A percentile compares a stretch with the other conserved stretches of the same genome.
phyloP scores from a whole-genome alignment of 2,797 vertebrate genomes.

The Hybognathus amarus region DNA sequence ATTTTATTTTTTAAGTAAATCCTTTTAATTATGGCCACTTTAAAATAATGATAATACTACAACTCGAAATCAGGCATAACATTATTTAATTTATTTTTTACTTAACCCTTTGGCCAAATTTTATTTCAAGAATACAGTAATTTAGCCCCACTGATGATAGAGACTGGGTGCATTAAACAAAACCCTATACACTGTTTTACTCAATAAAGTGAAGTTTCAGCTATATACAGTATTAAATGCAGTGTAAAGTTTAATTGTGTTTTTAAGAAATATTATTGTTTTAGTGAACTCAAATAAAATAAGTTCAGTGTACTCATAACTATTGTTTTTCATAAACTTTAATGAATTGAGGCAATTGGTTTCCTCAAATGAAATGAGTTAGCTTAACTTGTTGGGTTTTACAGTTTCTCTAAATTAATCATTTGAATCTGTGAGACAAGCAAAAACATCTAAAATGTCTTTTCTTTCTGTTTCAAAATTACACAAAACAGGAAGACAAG shows the following conservation, averaged over 20 bases:
- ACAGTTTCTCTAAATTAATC: background rate
- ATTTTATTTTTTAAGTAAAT: background rate
- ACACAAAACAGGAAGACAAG: conserved; percentile 71
- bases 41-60: background rate
- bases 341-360: no score
- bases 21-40: background rate
- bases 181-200: no score
- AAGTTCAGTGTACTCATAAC: no score
- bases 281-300: no score
- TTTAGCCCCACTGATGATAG: background rate
- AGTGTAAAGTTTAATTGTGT: no score
- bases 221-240: no score
- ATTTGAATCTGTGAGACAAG: background rate
- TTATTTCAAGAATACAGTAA: background rate
- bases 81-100: background rate
- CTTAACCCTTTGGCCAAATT: background rate
- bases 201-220: no score
- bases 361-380: no score
- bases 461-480: conserved; percentile 59
- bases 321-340: no score
- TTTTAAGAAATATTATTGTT: no score
- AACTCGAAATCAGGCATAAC: background rate
- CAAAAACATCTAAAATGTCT: conserved; percentile 1
- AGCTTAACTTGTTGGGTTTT: no score
- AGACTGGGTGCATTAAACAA: background rate